Evolutionary conservation across 2,888 invertebrate genomes (phyloP), one percentile per base, ranked within the genome.

Genomic region (Rhagonycha lutea): DNA sequence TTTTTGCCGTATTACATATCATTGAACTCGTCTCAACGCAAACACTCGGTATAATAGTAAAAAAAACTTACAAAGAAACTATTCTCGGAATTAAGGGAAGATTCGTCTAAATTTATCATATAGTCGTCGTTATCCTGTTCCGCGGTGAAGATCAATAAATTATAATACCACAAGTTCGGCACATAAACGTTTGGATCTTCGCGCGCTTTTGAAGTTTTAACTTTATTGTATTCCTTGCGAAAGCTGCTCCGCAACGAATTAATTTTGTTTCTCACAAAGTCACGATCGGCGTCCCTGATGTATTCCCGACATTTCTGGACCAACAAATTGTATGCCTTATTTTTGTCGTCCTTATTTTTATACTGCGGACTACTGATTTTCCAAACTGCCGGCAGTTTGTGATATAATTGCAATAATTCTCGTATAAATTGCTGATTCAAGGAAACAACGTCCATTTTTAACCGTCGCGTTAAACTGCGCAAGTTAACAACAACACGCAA

Each of bases 251-350:
- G 62, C 63, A 80, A 61, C 10, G 78, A 69, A 47, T 80, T 80
- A 65, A 80, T 80, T 68, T 80, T 80, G n/a, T 76, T 73, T 32
- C 68, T 74, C 1, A 80, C 80, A n/a, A 70, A 74, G n/a, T 78
- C 77, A 8, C 71, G 69, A 29, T 73, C 73, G 9, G 80, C 80
- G 14, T 62, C 69, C 4, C 77, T 78, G 4, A 75, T 72, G 28
- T 70, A 71, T 65, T 80, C 78, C 14, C 69, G 70, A 28, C 75
- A 73, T 60, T 80, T 80, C 32, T 61, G 18, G 10, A 80, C 72
- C 62, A 80, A 61, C 8, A 73, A 14, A 12, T 78, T 72, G 73
- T 80, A 80, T 1, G 76, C 76, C 3, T 70, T 63, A 23, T 61
- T 67, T 71, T 80, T 80, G 9, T 32, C 68, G 3, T 12, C 63